Conservation (phyloP, 2,888 invertebrate genomes). For the Pheosia gnoma region DNA sequence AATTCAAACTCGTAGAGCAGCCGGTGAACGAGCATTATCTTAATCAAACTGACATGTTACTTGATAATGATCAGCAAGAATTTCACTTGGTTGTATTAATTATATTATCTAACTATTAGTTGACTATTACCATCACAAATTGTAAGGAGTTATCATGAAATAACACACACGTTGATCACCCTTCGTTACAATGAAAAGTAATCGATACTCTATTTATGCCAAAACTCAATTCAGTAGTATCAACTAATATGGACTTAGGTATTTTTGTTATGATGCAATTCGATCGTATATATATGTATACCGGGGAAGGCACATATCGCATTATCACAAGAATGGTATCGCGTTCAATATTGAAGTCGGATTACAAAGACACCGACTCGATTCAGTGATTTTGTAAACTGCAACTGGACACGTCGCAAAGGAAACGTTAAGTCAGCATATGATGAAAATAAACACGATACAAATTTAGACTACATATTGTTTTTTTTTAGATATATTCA, state of each 20-base stretch:
- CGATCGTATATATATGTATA: neutral
- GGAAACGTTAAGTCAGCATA: neutral
- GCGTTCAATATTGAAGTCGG: slow-evolving; percentile 44
- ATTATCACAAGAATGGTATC: slow-evolving; percentile 40
- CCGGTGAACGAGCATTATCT: neutral
- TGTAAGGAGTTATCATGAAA: no score
- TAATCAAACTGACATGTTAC: neutral
- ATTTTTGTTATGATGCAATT: slow-evolving; percentile 1
- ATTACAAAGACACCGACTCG: slow-evolving; percentile 51
- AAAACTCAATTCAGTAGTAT: neutral
- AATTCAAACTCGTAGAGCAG: neutral
- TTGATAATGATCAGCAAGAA: neutral
- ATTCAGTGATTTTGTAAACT: slow-evolving; percentile 42
- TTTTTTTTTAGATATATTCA: neutral
- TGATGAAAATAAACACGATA: neutral
- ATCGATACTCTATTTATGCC: no score
- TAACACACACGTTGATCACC: no score
- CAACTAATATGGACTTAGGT: neutral
- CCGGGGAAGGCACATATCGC: neutral
- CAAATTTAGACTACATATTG: neutral
- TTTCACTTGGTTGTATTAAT: no score
- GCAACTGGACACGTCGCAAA: slow-evolving; percentile 13
- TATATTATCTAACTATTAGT: no score
- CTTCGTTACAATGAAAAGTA: no score
- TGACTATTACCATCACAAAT: no score